A percentile compares a stretch with the other conserved stretches of the same genome.
phyloP scores from a whole-genome alignment of 1,140 invertebrate species.

The Drosophila arizonae region DNA sequence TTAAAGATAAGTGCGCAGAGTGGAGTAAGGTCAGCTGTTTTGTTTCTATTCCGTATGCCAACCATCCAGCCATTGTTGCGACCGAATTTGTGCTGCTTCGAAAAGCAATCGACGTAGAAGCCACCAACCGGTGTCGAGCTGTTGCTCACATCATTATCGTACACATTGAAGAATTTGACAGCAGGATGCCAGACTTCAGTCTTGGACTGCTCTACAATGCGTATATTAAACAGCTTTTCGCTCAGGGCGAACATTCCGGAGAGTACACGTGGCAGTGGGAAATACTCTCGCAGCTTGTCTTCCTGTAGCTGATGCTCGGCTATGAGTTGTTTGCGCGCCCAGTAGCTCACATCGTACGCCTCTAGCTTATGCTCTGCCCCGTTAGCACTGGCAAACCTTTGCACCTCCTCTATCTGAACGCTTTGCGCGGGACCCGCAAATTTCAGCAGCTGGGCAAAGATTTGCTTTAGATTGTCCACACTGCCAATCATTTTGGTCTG shows the following conservation, averaged over 20 bases:
- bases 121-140: slow-evolving; percentile 87
- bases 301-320: slow-evolving; percentile 88
- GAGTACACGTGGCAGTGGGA: slow-evolving; percentile 91
- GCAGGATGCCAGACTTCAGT: slow-evolving; percentile 92
- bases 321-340: slow-evolving; percentile 89
- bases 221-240: slow-evolving; percentile 91
- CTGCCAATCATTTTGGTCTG: slow-evolving; percentile 96
- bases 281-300: slow-evolving; percentile 90
- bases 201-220: slow-evolving; percentile 88
- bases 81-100: slow-evolving; percentile 84
- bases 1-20: slow-evolving; percentile 92
- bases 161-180: slow-evolving; percentile 92
- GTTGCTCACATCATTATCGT: slow-evolving; percentile 85
- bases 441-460: slow-evolving; percentile 88
- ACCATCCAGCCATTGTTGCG: slow-evolving; percentile 88
- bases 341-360: slow-evolving; percentile 94
- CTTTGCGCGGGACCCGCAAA: slow-evolving; percentile 89
- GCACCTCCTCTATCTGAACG: slow-evolving; percentile 88
- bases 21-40: slow-evolving; percentile 86
- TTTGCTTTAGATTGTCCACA: slow-evolving; percentile 89
- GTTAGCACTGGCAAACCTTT: slow-evolving; percentile 89
- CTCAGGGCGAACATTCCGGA: slow-evolving; percentile 89
- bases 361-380: slow-evolving; percentile 89
- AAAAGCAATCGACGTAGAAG: slow-evolving; percentile 93
- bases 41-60: slow-evolving; percentile 87